Evolutionary conservation across 2,888 invertebrate species (phyloP).

Genomic region (Microctonus aethiopoides): DNA sequence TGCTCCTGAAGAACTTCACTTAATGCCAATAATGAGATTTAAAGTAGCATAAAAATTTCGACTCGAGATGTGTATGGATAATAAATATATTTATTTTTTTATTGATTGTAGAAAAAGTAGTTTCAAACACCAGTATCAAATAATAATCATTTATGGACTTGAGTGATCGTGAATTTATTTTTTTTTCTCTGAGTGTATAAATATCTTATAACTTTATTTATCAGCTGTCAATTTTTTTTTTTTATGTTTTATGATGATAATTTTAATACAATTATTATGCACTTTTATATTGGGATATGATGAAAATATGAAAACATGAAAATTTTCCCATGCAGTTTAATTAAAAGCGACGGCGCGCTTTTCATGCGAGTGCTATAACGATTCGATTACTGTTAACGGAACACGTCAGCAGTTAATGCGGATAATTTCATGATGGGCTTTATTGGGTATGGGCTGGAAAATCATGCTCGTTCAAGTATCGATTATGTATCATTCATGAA

Average conservation of each 20-base stretch:
- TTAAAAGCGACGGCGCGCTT: conserved; percentile 24
- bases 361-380: conserved; percentile 17
- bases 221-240: not conserved
- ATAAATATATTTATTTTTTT: too few relatives aligned
- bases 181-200: too few relatives aligned
- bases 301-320: not conserved
- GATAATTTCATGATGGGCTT: conserved; percentile 27
- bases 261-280: not conserved
- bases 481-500: not conserved
- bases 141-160: too few relatives aligned
- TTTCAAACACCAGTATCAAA: too few relatives aligned
- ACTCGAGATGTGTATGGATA: too few relatives aligned
- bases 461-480: not conserved
- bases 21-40: too few relatives aligned
- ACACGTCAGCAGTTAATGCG: conserved; percentile 25
- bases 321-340: conserved; percentile 18
- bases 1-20: too few relatives aligned
- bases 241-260: not conserved
- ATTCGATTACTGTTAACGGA: conserved; percentile 31
- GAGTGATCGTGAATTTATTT: too few relatives aligned
- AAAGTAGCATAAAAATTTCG: too few relatives aligned
- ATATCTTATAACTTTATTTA: not conserved
- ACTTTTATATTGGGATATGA: not conserved
- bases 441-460: conserved; percentile 16
- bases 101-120: too few relatives aligned